These are phyloP conservation scores for Phalangium opilio DNA, from an alignment of 2,888 invertebrate species.

Conservation along the genomic window DNA sequence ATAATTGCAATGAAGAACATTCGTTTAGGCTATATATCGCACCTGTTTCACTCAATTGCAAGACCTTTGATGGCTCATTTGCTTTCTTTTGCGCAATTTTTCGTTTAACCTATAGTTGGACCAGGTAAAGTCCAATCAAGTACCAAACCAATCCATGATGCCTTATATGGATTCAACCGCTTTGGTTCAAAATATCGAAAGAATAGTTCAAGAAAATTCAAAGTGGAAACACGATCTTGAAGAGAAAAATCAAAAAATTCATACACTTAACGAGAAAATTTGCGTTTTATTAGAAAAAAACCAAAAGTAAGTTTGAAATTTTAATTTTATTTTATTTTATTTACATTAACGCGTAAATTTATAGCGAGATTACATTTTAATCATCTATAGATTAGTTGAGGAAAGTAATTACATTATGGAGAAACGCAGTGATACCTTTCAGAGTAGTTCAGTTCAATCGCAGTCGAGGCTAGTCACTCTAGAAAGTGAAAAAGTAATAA, in stretches of 20 bases:
- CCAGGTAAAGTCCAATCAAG: constrained; percentile 7
- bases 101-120: constrained; percentile 9
- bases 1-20: too few relatives aligned
- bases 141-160: background rate
- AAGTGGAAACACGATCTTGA: constrained; percentile 17
- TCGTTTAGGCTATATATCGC: too few relatives aligned
- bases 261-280: constrained; percentile 19
- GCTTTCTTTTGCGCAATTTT: too few relatives aligned
- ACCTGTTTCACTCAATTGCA: too few relatives aligned
- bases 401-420: constrained; percentile 15
- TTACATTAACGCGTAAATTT: too few relatives aligned
- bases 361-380: background rate
- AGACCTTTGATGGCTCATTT: too few relatives aligned
- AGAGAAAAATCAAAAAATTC: constrained; percentile 18
- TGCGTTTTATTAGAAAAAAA: constrained; percentile 20
- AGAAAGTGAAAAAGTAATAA: constrained; percentile 13
- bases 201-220: constrained; percentile 19
- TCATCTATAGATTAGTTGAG: constrained; percentile 14
- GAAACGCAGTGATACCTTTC: constrained; percentile 12
- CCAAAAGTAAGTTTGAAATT: constrained; percentile 11
- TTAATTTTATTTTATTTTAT: background rate
- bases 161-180: constrained; percentile 16
- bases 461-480: constrained; percentile 11
- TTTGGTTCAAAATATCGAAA: constrained; percentile 18
- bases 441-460: constrained; percentile 7